Base-by-base conservation (phyloP, 2,888 invertebrate species). In the Agonopterix alstromeriana region DNA sequence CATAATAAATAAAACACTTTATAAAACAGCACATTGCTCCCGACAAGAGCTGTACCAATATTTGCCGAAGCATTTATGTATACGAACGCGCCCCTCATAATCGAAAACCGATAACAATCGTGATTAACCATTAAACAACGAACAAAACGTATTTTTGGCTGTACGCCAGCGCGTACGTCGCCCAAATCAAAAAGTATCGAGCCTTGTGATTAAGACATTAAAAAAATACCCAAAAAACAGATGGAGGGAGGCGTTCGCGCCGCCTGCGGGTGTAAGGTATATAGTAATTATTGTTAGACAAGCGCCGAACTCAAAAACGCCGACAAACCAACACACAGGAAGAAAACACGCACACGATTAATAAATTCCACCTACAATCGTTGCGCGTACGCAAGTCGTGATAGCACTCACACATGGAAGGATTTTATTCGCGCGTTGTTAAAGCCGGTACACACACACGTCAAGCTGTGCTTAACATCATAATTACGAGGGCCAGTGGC, bases 401-500 rank as follows among this genome's bases (percentile, higher is more conserved):
- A 44, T 46, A 46, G 49, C 53, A 55, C 63, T 41, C 70, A 73
- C 69, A 70, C 65, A 47, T 48, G 38, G 35, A 53, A 35, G 51
- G 35, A 53, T 53, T 70, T 76, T 75, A 79, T 78, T 78, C 73
- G 76, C 68, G 66, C 74, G 60, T 62, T 60, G 61, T 70, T 67
- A 69, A 64, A 65, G 61, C 52, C 56, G 61, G 56, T 59, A 63
- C 68, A 73, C 68, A 73, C 77, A 58, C 54, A 55, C 48, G 49
- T 51, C 53, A 51, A 46, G 56, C 48, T 49, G 46, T 52, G 57
- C 59, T 58, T 70, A 73, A 78, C 85, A 80, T 82, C 78, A 82
- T 87, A 87, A 88, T 88, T 86, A 88, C 76, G 74, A 76, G 76
- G 76, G 77, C 80, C 84, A 79, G 73, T 82, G 84, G 86, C 87